Evolutionary conservation across 2,113 vertebrate genomes (phyloP), one percentile per base, ranked within the genome.

Genomic region (Furnarius figulus): DNA sequence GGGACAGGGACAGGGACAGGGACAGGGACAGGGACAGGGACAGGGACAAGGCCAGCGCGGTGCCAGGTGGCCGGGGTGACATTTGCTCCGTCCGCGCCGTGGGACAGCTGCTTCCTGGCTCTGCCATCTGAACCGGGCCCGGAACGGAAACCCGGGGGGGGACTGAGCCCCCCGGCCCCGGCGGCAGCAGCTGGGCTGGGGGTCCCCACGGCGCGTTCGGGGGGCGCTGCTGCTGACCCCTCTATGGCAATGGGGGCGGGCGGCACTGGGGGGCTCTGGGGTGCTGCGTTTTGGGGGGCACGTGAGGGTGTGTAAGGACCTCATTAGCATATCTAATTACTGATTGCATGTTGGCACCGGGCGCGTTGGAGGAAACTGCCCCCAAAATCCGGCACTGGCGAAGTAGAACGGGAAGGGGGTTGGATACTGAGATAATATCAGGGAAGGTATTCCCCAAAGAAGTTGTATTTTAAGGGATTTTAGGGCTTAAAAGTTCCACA

Each of bases 51-150:
- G 91, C 59, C 56, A 62, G 89, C 31, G 31, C 25, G 3, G 84
- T 89, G 95, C 95, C 95, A 95, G 94, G 89, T 95, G 95, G 76
- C 72, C n/a, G 68, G 49, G 90, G 91, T 95, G 95, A 96, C 94
- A 96, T 96, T 96, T 91, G 91, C 95, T 84, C 86, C 21, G 50
- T 81, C 94, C 82, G 65, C 20, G 59, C 78, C 73, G 27, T 42
- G 73, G 92, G 94, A 94, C 95, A 96, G 95, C 95, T 96, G 94
- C 95, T 95, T 96, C 95, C 95, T 94, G 95, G 76, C 95, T 42
- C 90, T 89, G 94, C 95, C 92, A 95, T 95, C 93, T 67, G 93
- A 96, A 80, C 89, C 86, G 58, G 63, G 15, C 84, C 52, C n/a
- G 3, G 8, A 75, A 79, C 95, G 87, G 93, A 93, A 94, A 94